phyloP scores from a whole-genome alignment of 1,140 invertebrate genomes.

The Drosophila murphyi region DNA sequence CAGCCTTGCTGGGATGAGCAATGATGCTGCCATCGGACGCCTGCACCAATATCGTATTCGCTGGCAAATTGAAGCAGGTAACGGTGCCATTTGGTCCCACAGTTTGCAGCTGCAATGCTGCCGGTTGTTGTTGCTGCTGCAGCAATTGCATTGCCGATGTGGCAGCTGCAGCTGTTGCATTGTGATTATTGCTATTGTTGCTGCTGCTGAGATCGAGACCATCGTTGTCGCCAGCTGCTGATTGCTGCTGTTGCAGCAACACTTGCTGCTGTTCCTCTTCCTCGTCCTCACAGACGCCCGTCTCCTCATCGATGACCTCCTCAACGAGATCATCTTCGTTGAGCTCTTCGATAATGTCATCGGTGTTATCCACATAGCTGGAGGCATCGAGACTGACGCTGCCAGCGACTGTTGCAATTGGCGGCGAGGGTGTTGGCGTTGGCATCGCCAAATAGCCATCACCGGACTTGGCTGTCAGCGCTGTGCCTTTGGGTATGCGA shows the following conservation, averaged over 20 bases:
- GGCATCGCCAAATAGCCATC: slow-evolving; percentile 69
- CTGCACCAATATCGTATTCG: slow-evolving; percentile 76
- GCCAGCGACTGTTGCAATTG: slow-evolving; percentile 29
- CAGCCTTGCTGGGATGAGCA: slow-evolving; percentile 73
- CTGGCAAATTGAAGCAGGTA: slow-evolving; percentile 77
- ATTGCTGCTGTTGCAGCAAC: slow-evolving; percentile 27
- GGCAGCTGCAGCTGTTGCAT: slow-evolving; percentile 7
- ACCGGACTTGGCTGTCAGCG: slow-evolving; percentile 65
- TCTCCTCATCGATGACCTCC: slow-evolving; percentile 75
- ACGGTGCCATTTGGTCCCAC: slow-evolving; percentile 77
- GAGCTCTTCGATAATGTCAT: slow-evolving; percentile 72
- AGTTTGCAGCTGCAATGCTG: slow-evolving; percentile 72
- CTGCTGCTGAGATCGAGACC: slow-evolving; percentile 52
- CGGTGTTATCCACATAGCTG: slow-evolving; percentile 59
- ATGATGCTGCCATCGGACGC: slow-evolving; percentile 77
- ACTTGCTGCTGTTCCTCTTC: slow-evolving; percentile 28
- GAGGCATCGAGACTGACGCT: slow-evolving; percentile 32
- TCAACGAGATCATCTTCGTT: slow-evolving; percentile 78
- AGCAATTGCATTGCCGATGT: slow-evolving; percentile 34
- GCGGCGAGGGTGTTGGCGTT: slow-evolving; percentile 74
- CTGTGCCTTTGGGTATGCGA: slow-evolving; percentile 80
- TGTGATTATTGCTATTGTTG: slow-evolving; percentile 22
- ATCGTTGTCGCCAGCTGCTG: slow-evolving; percentile 33
- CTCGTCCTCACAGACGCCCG: slow-evolving; percentile 28
- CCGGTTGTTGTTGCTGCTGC: slow-evolving; percentile 37